These are phyloP conservation scores for Electrona antarctica DNA, from an alignment of 2,113 vertebrate species.

Conservation along the genomic window DNA sequence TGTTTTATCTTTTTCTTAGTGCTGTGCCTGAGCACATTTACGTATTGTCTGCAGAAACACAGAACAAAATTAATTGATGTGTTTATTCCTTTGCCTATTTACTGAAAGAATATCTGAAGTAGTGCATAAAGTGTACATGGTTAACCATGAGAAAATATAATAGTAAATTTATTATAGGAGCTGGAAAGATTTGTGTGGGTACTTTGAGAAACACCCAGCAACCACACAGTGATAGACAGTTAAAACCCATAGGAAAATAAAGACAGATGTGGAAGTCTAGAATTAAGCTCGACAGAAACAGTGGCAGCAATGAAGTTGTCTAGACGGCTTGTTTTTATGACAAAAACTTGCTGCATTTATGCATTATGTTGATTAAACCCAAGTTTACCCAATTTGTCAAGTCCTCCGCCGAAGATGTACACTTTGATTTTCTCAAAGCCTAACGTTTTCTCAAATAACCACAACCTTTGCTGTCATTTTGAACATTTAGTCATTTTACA, in stretches of 20 bases:
- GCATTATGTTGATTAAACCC: conserved; percentile 52
- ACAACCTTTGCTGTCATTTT: conserved; percentile 11
- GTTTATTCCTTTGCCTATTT: conserved; percentile 52
- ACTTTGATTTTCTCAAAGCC: background rate
- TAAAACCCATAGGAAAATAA: conserved; percentile 71
- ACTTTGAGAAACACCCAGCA: conserved; percentile 63
- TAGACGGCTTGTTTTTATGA: conserved; percentile 63
- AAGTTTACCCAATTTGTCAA: conserved; percentile 24
- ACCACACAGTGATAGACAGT: conserved; percentile 69
- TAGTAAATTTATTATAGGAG: conserved; percentile 64
- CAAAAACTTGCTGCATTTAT: conserved; percentile 51
- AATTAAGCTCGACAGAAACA: conserved; percentile 65
- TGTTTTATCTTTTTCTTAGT: too few species aligned
- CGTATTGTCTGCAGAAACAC: conserved; percentile 22
- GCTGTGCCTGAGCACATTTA: background rate
- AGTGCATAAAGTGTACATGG: conserved; percentile 50
- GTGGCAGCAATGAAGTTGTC: conserved; percentile 56
- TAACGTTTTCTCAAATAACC: background rate
- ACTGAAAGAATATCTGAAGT: conserved; percentile 55
- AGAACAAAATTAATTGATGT: background rate
- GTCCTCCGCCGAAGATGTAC: background rate
- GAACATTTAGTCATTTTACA: background rate
- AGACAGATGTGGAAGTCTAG: conserved; percentile 73
- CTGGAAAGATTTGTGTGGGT: conserved; percentile 63
- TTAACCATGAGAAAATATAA: conserved; percentile 65